Conservation (phyloP, 2,888 invertebrate species). For the Hirtodrosophila trivittata region DNA sequence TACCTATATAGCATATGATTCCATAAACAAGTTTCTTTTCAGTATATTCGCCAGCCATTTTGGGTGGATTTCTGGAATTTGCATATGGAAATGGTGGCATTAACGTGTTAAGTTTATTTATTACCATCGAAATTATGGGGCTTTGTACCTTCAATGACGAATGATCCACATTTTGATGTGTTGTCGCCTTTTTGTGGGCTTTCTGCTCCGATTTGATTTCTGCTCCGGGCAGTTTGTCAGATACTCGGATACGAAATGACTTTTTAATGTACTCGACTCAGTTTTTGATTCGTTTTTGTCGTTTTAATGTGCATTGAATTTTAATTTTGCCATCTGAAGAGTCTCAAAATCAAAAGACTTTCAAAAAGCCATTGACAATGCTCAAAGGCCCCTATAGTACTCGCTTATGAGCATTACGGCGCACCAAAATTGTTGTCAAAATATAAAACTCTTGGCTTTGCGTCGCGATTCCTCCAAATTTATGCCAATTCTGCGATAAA, state of each 20-base stretch:
- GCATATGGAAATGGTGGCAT: slow-evolving; percentile 3
- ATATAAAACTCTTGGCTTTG: slow-evolving; percentile 48
- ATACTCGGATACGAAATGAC: too few relatives aligned
- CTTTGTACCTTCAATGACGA: slow-evolving; percentile 68
- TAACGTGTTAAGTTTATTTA: slow-evolving; percentile 73
- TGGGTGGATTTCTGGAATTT: slow-evolving; percentile 2
- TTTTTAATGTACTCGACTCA: slow-evolving; percentile 63
- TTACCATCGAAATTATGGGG: slow-evolving; percentile 67
- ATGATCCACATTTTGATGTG: slow-evolving; percentile 75
- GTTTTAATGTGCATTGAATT: slow-evolving; percentile 75
- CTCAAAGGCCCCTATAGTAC: slow-evolving; percentile 26
- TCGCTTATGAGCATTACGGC: slow-evolving; percentile 46
- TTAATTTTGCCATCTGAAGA: slow-evolving; percentile 51
- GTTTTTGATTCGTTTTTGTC: slow-evolving; percentile 68
- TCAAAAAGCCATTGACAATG: slow-evolving; percentile 49
- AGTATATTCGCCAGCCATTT: too few relatives aligned
- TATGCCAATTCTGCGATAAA: slow-evolving; percentile 66
- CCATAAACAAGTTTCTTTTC: too few relatives aligned
- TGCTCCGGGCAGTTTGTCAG: slow-evolving; percentile 15
- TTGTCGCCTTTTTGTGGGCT: slow-evolving; percentile 37
- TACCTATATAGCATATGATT: too few relatives aligned
- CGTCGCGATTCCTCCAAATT: slow-evolving; percentile 47
- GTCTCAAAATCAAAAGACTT: slow-evolving; percentile 55
- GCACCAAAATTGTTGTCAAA: slow-evolving; percentile 69
- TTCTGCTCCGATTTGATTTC: slow-evolving; percentile 26